Base-by-base conservation (phyloP, 2,113 vertebrate species). In the Stictonetta naevosa region DNA sequence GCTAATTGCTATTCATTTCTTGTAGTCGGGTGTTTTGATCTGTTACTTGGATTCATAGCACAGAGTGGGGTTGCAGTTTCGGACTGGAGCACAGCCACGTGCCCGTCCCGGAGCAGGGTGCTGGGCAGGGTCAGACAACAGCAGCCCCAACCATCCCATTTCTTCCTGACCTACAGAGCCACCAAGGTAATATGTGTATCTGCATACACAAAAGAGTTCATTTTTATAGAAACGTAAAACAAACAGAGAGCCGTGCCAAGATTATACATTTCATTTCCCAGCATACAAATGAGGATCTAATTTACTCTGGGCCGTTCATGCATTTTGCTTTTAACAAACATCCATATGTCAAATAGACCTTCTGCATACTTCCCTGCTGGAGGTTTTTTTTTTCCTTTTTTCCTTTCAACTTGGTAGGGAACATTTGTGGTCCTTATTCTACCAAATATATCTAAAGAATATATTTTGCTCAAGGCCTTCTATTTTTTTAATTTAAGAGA, bases 401-500 rank as follows among this genome's bases (percentile, higher is more conserved):
- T 40, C 92, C 91, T 97, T 97, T 98, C 93, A 97, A 96, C 95
- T 97, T 97, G 91, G 93, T 88, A 96, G 96, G 97, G 90, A 94
- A 95, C 97, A 97, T 95, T 96, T 98, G 83, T 93, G 93, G 96
- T 97, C 90, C 86, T 97, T 97, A 96, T 96, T 96, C 86, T 67
- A 82, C 83, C 69, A 91, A 96, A 97, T 95, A 95, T 97, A 96
- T 96, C 96, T 97, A 67, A 94, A 91, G 95, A 97, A 97, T 81
- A 91, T 88, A 92, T 97, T 97, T 97, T 95, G 89, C 93, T 97
- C 46, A 44, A 95, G 95, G 94, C 89, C 15, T 93, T 69, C 93
- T 62, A 79, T 94, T 96, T 98, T 97, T 97, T 96, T 95, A 93
- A 96, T 97, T 97, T 97, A 92, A 94, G 74, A 96, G 93, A 97